Evolutionary conservation across 2,797 vertebrate species (phyloP), one percentile per base, ranked within the genome.

Genomic region (Chaetophractus vellerosus): DNA sequence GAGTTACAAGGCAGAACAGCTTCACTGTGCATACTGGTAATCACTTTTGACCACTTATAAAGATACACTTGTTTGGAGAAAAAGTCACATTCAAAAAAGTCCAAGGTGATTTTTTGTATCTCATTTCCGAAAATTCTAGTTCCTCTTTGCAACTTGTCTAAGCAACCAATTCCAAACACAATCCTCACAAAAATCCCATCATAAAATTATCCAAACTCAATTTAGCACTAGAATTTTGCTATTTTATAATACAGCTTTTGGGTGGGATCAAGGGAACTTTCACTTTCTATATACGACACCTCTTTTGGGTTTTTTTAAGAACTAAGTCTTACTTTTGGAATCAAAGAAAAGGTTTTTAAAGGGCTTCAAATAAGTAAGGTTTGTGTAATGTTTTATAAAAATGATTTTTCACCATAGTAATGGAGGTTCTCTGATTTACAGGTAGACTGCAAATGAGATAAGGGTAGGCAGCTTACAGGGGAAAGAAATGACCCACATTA

Each of bases 101-200:
- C 78, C 82, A 72, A 59, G 52, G 38, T 24, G 18, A 76, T 28
- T n/a, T 79, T 36, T 45, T 33, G 19, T 14, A 55, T 69, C 23
- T 80, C 21, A 72, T 78, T 95, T 91, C 68, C 68, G 74, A 95
- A 95, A 85, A 41, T 72, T 69, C 71, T 66, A 64, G 15, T 74
- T 74, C 69, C 9, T 81, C 66, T 90, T 21, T 89, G 36, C 11
- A 48, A 94, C 36, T 50, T 48, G 36, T 0, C 1, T 18, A 61
- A 59, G 48, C 26, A 14, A 15, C 48, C 2, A n/a, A 45, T 88
- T 92, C n/a, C 55, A 85, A 91, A 82, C n/a, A 57, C 18, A 50
- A 50, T 6, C n/a, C 36, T 84, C 59, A 59, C 21, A 78, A 64
- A 87, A 74, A 55, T 24, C n/a, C 48, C 45, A 31, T 15, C 11